Evolutionary conservation across 2,797 vertebrate species (phyloP).

Genomic region (Telmatherina bonti): DNA sequence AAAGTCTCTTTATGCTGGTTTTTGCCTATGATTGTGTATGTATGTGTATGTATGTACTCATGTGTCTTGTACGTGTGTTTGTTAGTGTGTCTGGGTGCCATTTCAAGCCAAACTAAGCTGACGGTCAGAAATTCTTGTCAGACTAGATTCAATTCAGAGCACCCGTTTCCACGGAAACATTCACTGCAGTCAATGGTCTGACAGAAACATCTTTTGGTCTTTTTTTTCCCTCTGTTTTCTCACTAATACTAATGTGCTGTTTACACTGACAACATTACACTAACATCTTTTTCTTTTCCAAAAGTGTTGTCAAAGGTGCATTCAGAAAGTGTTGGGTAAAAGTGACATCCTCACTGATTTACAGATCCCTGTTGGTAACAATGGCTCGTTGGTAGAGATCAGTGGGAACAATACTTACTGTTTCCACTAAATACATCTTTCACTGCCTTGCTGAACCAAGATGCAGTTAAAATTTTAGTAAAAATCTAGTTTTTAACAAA

Average conservation of each 20-base stretch:
- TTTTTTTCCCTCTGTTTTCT: background rate
- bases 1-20: background rate
- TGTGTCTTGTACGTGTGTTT: background rate
- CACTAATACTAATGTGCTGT: background rate
- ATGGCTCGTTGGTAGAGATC: background rate
- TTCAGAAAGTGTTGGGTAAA: slow-evolving; percentile 5
- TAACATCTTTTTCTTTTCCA: background rate
- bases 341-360: background rate
- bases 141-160: slow-evolving; percentile 26
- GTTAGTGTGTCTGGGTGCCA: background rate
- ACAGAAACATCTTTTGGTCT: slow-evolving; percentile 32
- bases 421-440: background rate
- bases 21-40: background rate
- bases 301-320: slow-evolving; percentile 3
- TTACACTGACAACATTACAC: slow-evolving; percentile 1
- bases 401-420: background rate
- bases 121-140: slow-evolving; percentile 32
- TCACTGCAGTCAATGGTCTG: slow-evolving; percentile 36
- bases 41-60: background rate
- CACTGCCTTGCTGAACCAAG: background rate
- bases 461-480: background rate
- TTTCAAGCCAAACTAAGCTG: slow-evolving; percentile 14
- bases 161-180: slow-evolving; percentile 57
- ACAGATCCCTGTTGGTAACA: background rate
- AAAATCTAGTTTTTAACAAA: too few species aligned